Base-by-base conservation (phyloP, 2,113 vertebrate species). In the Cephalophus harveyi region DNA sequence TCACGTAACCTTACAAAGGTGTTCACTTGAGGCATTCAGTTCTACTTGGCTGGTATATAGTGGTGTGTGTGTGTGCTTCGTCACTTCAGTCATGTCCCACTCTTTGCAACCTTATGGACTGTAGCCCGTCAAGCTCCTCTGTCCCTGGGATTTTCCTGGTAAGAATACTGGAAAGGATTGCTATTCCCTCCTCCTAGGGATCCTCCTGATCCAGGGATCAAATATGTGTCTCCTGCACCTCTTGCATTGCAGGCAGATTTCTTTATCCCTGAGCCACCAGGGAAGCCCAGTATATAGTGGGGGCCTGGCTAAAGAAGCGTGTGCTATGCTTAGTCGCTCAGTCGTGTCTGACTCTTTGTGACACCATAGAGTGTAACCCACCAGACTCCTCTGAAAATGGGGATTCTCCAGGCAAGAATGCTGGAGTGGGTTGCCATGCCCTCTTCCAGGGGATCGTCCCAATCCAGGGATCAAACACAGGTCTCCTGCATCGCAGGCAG, bases 11-110 rank as follows among this genome's bases (percentile, higher is more conserved):
- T 67, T 36, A 17, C 21, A 15, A 33, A 55, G 6, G 10, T 3
- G 76, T 30, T 48, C 40, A 16, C 76, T 7, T 48, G 43, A 48
- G 27, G 25, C 43, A 17, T 5, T 7, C 71, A 74, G 1, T 43
- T 74, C 21, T 74, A 2, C 71, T 74, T 74, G 36, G 71, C 21
- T 74, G 71, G 36, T 43, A 2, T 43, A 43, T 3, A 13, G 71
- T 27, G 36, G 36, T 40, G 36, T 25, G 21, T 25, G 21, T 25
- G 67, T 74, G 36, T 3, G 21, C 36, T 43, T 74, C 13, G 21
- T 14, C 36, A 25, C 71, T 43, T 1, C n/a, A 43, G 71, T 23
- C 2, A 0, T 14, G 71, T 74, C 71, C 0, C 0, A 25, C 71
- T 74, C 21, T 23, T 71, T 43, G 11, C 36, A 43, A 5, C 21